Evolutionary conservation across 2,888 invertebrate genomes (phyloP), one percentile per base, ranked within the genome.

Genomic region (Drosophila barbarae): DNA sequence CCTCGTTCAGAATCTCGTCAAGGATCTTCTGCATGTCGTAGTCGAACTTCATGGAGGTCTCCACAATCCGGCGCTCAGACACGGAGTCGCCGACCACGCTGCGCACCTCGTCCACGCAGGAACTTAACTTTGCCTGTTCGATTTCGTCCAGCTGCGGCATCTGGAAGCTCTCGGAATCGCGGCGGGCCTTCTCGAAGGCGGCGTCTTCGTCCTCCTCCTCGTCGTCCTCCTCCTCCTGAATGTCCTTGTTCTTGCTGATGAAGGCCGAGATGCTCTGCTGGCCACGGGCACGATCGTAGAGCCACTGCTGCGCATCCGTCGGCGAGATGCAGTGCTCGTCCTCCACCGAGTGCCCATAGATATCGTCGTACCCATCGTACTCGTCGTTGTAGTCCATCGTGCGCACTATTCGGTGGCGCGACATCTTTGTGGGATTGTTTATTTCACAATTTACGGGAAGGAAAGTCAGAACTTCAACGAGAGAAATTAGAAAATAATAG

Each of bases 271-370:
- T 93, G 73, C 93, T 94, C 67, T 93, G 93, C 78, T 93, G 92
- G 55, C 93, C 93, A 38, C 93, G 91, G 71, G 93, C 93, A 44
- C 97, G 92, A 86, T 97, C 96, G 87, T 93, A 98, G 86, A 97
- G 91, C 91, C 96, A 98, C 86, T 95, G 94, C 65, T 93, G 92
- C 38, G 93, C 91, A 90, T 96, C 96, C 86, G 95, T 95, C 3
- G 98, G 97, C 13, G 98, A 98, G 83, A 97, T 93, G 87, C 94
- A 95, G 89, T 93, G 95, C 87, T 97, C 97, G 86, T 98, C 98
- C 89, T 98, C 98, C 41, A 97, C 94, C 3, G 98, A 98, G 89
- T 96, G 95, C 12, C 98, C 98, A 88, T 97, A 98, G 65, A 96
- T 96, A 69, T 90, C 89, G 86, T 96, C 96, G 51, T 87, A 87